Conservation (phyloP, 2,113 vertebrate species). For the Coracopsis vasa region DNA sequence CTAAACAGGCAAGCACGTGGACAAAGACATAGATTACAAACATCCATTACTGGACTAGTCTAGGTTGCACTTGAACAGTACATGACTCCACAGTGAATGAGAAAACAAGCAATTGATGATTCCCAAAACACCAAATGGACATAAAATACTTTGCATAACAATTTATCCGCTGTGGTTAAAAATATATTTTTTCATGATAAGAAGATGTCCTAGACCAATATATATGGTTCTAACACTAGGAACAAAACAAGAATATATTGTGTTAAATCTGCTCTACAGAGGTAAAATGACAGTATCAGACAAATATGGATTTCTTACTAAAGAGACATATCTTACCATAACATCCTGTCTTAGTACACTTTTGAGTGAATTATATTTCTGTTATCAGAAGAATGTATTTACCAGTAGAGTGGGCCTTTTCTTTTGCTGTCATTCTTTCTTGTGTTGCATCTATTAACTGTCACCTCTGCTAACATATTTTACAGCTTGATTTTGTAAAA, state of each 20-base stretch:
- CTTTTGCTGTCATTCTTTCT: neutral
- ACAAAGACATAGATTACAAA: slow-evolving; percentile 86
- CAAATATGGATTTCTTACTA: slow-evolving; percentile 52
- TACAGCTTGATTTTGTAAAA: neutral
- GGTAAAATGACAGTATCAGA: slow-evolving; percentile 41
- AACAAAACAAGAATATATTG: slow-evolving; percentile 16
- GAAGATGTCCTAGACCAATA: neutral
- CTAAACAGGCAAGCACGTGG: slow-evolving; percentile 77
- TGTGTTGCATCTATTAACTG: neutral
- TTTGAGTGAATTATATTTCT: slow-evolving; percentile 14
- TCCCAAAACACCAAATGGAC: slow-evolving; percentile 82
- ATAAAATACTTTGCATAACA: slow-evolving; percentile 68
- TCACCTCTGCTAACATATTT: neutral
- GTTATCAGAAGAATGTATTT: slow-evolving; percentile 4
- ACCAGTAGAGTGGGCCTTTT: neutral
- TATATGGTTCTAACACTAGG: neutral
- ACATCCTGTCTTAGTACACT: slow-evolving; percentile 30
- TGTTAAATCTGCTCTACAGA: slow-evolving; percentile 39
- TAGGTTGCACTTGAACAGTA: slow-evolving; percentile 79
- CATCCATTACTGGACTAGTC: slow-evolving; percentile 76
- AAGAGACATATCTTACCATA: slow-evolving; percentile 51
- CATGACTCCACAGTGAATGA: slow-evolving; percentile 80
- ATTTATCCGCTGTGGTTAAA: neutral
- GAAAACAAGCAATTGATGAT: slow-evolving; percentile 84
- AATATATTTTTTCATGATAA: neutral